These are phyloP conservation scores for Ovis canadensis DNA, from an alignment of 2,113 vertebrate genomes.

Conservation along the genomic window DNA sequence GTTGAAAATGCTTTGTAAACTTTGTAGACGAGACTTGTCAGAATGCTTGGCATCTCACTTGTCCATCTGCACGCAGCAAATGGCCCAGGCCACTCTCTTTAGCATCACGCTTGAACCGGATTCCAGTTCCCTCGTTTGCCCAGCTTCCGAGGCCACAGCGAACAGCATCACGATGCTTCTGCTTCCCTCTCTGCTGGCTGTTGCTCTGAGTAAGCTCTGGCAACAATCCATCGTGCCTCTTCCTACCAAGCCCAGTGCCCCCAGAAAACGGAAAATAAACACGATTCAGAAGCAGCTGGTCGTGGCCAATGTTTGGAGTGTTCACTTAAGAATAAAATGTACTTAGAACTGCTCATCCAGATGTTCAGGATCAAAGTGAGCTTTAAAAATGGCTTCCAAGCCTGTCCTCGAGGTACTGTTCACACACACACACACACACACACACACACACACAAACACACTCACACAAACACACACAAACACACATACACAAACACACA, in stretches of 20 bases:
- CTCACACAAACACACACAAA: too few relatives aligned
- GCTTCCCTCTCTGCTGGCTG: not conserved
- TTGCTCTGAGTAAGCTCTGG: not conserved
- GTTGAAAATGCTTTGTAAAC: not conserved
- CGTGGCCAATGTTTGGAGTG: fast-evolving
- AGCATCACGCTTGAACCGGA: fast-evolving
- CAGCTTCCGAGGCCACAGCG: not conserved
- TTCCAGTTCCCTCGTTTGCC: not conserved
- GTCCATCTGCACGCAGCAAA: not conserved
- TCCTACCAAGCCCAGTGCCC: not conserved
- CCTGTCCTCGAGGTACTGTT: too few relatives aligned
- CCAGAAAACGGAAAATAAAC: not conserved
- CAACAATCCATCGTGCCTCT: not conserved
- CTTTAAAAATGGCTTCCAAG: not conserved
- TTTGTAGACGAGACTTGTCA: not conserved
- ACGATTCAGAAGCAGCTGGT: fast-evolving
- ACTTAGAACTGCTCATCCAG: not conserved
- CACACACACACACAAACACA: too few relatives aligned
- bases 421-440: not conserved
- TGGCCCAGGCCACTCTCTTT: fast-evolving
- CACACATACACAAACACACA: not conserved
- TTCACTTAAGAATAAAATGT: not conserved
- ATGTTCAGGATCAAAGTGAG: not conserved
- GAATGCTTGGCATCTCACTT: too few relatives aligned
- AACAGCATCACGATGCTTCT: not conserved